Evolutionary conservation across 2,888 invertebrate genomes (phyloP), one percentile per base, ranked within the genome.

Genomic region (Agrochola litura): DNA sequence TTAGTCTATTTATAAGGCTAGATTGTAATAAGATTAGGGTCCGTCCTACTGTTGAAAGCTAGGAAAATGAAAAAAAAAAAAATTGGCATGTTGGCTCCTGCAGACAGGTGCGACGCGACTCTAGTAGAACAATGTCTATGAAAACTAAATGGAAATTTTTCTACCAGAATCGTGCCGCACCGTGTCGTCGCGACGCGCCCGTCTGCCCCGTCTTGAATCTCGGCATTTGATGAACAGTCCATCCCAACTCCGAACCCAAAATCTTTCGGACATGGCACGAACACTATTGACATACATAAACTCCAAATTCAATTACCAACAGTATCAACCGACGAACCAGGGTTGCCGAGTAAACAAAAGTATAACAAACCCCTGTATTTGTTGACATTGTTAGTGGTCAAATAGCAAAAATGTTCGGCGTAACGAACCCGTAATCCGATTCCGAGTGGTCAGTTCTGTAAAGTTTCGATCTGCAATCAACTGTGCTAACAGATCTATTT

Each of bases 381-480:
- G 93, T 95, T 94, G 93, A 91, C 91, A 86, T 92, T 93, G 94
- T 93, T 94, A 93, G 94, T 92, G 94, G 94, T 94, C 93, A 94
- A 95, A 94, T 92, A 95, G 91, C 92, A 94, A 95, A 95, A 95
- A 95, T 94, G 90, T 91, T 85, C 90, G 89, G 87, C 89, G 93
- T 95, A 95, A 95, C 95, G 94, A 95, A 95, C 92, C 91, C 43
- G 94, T 95, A 95, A 95, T 95, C 94, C 93, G 94, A 95, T 95
- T 94, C 93, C 91, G 91, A 93, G 92, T 91, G 95, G 95, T 95
- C 95, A 95, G 95, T 94, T 93, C 90, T 93, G 90, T 92, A 93
- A 95, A 95, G 94, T 95, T 95, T 92, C 94, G 93, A 95, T 95
- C 92, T 89, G 91, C 95, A 95, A 95, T 95, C 95, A 95, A 94